Evolutionary conservation across 2,797 vertebrate genomes (phyloP).

Genomic region (Potorous gilbertii): DNA sequence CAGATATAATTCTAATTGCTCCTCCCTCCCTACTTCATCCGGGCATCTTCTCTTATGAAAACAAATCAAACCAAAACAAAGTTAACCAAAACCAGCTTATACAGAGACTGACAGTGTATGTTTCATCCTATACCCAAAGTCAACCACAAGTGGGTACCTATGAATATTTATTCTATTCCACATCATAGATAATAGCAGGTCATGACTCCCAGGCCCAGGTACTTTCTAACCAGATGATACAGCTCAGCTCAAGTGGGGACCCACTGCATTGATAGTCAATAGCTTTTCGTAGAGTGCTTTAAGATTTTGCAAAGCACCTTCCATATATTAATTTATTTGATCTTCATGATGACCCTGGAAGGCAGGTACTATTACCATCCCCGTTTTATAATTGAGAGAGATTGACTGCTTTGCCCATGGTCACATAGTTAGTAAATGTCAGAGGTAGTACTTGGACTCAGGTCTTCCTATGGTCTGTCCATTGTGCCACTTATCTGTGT

Average conservation of each 20-base stretch:
- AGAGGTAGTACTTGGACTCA: background rate
- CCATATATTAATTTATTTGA: background rate
- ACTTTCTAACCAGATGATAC: background rate
- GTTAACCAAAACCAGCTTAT: no score
- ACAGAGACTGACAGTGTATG: background rate
- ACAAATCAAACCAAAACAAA: background rate
- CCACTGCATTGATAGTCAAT: background rate
- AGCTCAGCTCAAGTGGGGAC: no score
- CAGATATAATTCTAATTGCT: background rate
- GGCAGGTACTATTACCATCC: background rate
- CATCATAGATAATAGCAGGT: background rate
- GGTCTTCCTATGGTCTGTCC: background rate
- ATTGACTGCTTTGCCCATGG: background rate
- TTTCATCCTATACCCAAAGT: background rate
- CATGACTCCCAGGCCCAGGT: background rate
- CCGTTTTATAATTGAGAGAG: background rate
- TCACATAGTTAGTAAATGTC: background rate
- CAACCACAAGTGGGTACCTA: background rate
- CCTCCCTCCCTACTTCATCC: background rate
- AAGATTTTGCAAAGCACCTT: no score
- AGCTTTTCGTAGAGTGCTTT: background rate
- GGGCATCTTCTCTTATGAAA: background rate
- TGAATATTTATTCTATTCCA: background rate
- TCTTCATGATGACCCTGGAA: background rate
- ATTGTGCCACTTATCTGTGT: background rate